Base-by-base conservation (phyloP, 2,888 invertebrate genomes). In the Hirtodrosophila trivittata region DNA sequence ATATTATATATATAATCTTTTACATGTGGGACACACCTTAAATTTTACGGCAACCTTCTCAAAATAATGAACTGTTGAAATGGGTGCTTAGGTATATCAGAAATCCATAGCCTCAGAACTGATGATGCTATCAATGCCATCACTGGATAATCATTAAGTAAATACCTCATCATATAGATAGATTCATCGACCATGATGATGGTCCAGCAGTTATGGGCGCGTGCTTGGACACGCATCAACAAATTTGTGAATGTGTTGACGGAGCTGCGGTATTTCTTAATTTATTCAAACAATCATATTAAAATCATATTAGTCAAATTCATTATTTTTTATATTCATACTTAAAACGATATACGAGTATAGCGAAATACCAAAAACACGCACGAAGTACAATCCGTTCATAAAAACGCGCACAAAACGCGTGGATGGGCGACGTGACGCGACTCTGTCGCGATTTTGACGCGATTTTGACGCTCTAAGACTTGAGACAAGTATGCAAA, bases 291-390 rank as follows among this genome's bases (percentile, higher is more conserved):
- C 55, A 76, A 69, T 85, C 85, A 69, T 68, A 85, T 78, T 82
- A 75, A 77, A 85, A 77, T 50, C 62, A 37, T 72, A 81, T 82
- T 82, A 82, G 78, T 66, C 74, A 75, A 51, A 59, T 38, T n/a
- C n/a, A n/a, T n/a, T n/a, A n/a, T n/a, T n/a, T n/a, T 46, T 52
- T 35, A 60, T 37, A 63, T 28, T 45, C 33, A 38, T 51, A 50
- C 13, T 38, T 28, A 33, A 39, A 37, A 49, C 37, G 16, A 43
- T 13, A 33, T 18, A 28, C 25, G 30, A 9, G 1, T 12, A 14
- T 45, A 45, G 28, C 13, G 18, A 38, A 47, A 47, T 47, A 35
- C 25, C 38, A 9, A n/a, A 21, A 32, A 18, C n/a, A 9, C 14
- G 21, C 13, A 7, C 33, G 37, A 37, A 43, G 16, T 21, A 21